Conservation (phyloP, 2,888 invertebrate species). For the Phalangium opilio region DNA sequence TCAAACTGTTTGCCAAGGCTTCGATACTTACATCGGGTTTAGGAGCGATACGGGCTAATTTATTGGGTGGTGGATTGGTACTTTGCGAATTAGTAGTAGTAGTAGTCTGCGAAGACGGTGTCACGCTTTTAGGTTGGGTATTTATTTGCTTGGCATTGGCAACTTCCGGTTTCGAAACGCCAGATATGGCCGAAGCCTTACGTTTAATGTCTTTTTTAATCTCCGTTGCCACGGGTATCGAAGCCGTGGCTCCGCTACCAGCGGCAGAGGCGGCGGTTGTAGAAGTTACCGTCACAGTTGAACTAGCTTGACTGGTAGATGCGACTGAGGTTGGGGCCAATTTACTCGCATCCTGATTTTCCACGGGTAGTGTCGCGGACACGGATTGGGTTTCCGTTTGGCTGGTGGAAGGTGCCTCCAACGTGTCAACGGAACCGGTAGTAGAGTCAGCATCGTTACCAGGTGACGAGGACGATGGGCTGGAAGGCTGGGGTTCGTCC, state of each 20-base stretch:
- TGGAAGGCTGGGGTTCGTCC: constrained; percentile 1
- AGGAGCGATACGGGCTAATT: too few relatives aligned
- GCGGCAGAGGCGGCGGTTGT: constrained; percentile 3
- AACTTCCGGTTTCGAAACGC: not conserved
- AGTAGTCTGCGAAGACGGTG: not conserved
- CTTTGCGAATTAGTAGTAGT: too few relatives aligned
- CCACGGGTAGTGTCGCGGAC: not conserved
- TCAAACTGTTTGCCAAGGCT: too few relatives aligned
- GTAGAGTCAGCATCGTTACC: not conserved
- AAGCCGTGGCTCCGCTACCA: not conserved
- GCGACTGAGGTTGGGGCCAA: too few relatives aligned
- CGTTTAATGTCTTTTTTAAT: not conserved
- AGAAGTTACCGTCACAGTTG: not conserved
- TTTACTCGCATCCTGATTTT: not conserved
- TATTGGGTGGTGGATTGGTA: too few relatives aligned
- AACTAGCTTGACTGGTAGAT: constrained; percentile 3
- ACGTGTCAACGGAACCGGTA: not conserved
- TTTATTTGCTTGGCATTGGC: not conserved
- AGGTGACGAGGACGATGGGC: not conserved
- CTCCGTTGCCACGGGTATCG: not conserved
- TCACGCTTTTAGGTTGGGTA: not conserved
- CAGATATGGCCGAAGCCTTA: not conserved
- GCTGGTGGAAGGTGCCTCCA: not conserved
- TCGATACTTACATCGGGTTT: too few relatives aligned
- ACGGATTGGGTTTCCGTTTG: not conserved